Percentiles rank a stretch among this genome's conserved stretches.
Conservation (phyloP, 2,797 vertebrate species). For the Diplodus sargus region DNA sequence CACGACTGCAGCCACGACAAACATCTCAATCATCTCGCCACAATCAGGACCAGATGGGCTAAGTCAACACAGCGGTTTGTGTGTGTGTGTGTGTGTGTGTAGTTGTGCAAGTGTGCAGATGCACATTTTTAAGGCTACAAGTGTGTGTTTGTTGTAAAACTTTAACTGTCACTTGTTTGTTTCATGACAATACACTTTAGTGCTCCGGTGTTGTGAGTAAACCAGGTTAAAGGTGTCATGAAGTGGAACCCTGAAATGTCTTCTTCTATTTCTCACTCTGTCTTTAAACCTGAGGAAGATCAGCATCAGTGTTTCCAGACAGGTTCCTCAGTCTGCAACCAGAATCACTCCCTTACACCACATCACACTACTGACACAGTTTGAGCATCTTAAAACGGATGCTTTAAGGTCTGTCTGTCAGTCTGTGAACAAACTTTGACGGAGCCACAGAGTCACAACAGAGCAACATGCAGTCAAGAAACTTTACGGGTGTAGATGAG, state of each 20-base stretch:
- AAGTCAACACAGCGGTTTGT: constrained; percentile 55
- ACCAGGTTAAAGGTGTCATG: background rate
- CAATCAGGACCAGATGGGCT: constrained; percentile 75
- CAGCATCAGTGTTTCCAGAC: background rate
- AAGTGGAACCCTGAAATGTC: too few relatives aligned
- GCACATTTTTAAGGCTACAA: background rate
- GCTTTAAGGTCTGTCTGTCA: too few relatives aligned
- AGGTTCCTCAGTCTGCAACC: too few relatives aligned
- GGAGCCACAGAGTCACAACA: too few relatives aligned
- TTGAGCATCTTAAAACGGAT: too few relatives aligned
- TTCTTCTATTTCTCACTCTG: too few relatives aligned
- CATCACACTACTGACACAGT: too few relatives aligned
- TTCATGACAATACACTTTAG: background rate
- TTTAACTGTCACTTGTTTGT: background rate
- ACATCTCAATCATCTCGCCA: constrained; percentile 73
- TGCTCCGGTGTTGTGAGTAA: background rate
- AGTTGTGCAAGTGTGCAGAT: background rate
- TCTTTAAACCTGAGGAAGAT: too few relatives aligned
- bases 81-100: constrained; percentile 22
- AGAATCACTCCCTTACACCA: too few relatives aligned
- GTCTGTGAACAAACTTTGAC: too few relatives aligned
- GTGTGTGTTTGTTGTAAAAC: background rate
- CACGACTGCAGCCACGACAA: constrained; percentile 63
- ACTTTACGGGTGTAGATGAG: too few relatives aligned
- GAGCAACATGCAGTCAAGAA: too few relatives aligned